phyloP scores from a whole-genome alignment of 2,113 vertebrate species.

The Platichthys flesus region DNA sequence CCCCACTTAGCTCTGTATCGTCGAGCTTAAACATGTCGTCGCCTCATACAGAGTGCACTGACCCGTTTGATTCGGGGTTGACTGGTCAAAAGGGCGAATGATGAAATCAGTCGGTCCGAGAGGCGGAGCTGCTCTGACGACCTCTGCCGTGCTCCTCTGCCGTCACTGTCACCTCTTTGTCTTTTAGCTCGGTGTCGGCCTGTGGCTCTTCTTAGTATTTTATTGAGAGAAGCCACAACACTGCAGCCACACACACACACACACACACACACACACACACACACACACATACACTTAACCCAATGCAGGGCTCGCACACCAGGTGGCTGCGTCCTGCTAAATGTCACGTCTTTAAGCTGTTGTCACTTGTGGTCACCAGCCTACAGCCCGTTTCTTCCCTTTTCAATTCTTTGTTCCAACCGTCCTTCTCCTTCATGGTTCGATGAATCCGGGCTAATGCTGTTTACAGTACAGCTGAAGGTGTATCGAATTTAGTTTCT shows the following conservation, averaged over 20 bases:
- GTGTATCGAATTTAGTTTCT: conserved; percentile 1
- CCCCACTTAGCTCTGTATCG: background rate
- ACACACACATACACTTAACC: background rate
- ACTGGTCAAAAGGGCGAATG: conserved; percentile 23
- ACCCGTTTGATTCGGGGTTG: conserved; percentile 18
- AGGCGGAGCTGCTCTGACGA: background rate
- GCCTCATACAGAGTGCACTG: conserved; percentile 8
- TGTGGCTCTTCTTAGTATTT: background rate
- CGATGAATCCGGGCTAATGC: conserved; percentile 7
- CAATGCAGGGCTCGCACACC: conserved; percentile 16
- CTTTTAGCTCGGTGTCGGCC: background rate
- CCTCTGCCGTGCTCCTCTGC: conserved; percentile 3
- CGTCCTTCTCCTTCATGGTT: conserved; percentile 24
- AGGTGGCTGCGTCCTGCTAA: conserved; percentile 38
- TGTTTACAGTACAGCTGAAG: conserved; percentile 19
- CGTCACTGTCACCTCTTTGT: conserved; percentile 2
- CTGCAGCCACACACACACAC: conserved; percentile 6
- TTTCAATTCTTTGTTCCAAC: conserved; percentile 17
- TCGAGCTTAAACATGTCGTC: background rate
- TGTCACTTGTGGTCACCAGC: conserved; percentile 49
- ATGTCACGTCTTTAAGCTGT: conserved; percentile 51
- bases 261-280: background rate
- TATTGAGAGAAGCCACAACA: conserved; percentile 11
- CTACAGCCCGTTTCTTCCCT: conserved; percentile 4
- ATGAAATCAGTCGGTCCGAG: conserved; percentile 26